phyloP scores from a whole-genome alignment of 2,888 invertebrate genomes.

The Glaucopsyche alexis region DNA sequence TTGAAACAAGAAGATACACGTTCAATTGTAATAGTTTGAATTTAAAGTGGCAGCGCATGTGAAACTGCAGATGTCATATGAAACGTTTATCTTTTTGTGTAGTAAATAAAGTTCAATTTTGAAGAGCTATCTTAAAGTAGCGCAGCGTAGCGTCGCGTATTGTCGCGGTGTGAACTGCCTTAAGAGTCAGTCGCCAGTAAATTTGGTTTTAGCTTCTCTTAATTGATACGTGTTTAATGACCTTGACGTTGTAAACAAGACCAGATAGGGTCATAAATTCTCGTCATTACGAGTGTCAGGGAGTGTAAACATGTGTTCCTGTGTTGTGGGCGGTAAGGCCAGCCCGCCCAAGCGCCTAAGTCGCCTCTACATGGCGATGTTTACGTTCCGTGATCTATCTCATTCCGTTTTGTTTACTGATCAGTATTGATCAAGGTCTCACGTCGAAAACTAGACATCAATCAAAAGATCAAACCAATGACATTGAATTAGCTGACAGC shows the following conservation, averaged over 20 bases:
- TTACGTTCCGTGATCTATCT: constrained; percentile 50
- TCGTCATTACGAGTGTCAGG: constrained; percentile 46
- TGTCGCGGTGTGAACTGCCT: too few relatives aligned
- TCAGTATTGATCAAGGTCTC: constrained; percentile 29
- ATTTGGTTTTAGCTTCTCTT: constrained; percentile 14
- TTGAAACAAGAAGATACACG: too few relatives aligned
- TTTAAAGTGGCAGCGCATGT: too few relatives aligned
- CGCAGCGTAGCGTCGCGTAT: too few relatives aligned
- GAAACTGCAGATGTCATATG: too few relatives aligned
- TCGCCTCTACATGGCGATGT: constrained; percentile 36
- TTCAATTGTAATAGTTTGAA: too few relatives aligned
- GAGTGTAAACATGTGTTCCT: constrained; percentile 69
- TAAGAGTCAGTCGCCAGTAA: constrained; percentile 13
- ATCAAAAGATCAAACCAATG: constrained; percentile 11
- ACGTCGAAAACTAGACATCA: constrained; percentile 4
- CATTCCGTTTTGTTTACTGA: constrained; percentile 40
- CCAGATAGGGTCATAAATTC: constrained; percentile 34
- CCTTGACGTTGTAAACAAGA: constrained; percentile 5
- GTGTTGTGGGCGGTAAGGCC: constrained; percentile 66
- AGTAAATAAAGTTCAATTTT: too few relatives aligned
- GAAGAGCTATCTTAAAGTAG: too few relatives aligned
- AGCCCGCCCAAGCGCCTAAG: constrained; percentile 46
- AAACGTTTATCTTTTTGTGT: too few relatives aligned
- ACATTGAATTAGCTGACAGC: constrained; percentile 16
- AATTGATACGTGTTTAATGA: constrained; percentile 24